Conservation (phyloP, 2,797 vertebrate genomes). For the Rhinogobio ventralis region DNA sequence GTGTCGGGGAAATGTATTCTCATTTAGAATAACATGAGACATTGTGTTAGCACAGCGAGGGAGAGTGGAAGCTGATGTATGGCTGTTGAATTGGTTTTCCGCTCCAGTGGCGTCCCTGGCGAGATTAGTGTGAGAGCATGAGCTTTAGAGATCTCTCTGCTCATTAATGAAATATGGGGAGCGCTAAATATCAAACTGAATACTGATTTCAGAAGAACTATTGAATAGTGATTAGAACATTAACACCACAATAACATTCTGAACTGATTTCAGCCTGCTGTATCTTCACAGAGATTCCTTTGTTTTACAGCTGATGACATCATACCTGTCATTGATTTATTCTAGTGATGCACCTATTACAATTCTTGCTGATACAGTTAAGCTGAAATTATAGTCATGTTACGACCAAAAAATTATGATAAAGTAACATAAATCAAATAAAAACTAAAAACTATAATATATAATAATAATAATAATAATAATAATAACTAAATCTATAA, state of each 20-base stretch:
- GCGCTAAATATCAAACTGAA: constrained; percentile 48
- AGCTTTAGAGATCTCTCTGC: constrained; percentile 53
- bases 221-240: constrained; percentile 15
- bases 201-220: constrained; percentile 38
- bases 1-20: constrained; percentile 46
- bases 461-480: too few species aligned
- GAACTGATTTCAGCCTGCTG: constrained; percentile 5
- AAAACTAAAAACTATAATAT: too few species aligned
- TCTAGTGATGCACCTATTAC: background rate
- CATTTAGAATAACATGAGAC: constrained; percentile 46
- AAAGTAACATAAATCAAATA: too few species aligned
- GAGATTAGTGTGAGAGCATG: constrained; percentile 49
- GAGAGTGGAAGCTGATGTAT: constrained; percentile 37
- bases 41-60: constrained; percentile 28
- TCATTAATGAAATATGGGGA: constrained; percentile 62
- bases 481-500: too few species aligned
- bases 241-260: constrained; percentile 14
- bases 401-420: background rate
- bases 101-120: constrained; percentile 36
- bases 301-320: constrained; percentile 6
- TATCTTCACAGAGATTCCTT: constrained; percentile 11
- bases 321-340: background rate
- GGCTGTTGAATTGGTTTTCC: constrained; percentile 48
- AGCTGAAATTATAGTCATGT: background rate
- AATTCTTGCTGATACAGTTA: background rate